Percentiles rank a stretch among this genome's conserved stretches.
These are phyloP conservation scores for Plecotus auritus DNA, from an alignment of 2,113 vertebrate genomes.

Conservation along the genomic window DNA sequence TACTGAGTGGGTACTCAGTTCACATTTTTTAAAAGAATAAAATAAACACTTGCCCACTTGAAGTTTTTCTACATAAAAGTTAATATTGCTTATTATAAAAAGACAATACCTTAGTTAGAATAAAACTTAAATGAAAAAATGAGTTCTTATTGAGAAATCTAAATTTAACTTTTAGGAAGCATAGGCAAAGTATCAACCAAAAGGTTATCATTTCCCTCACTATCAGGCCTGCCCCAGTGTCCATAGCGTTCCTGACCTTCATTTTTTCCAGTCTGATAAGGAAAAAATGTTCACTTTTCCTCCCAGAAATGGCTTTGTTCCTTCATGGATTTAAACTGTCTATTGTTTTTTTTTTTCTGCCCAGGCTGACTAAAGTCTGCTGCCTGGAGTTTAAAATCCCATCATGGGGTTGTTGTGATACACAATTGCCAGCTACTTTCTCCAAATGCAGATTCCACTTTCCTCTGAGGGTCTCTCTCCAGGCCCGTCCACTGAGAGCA, in stretches of 20 bases:
- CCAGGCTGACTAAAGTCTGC: neutral
- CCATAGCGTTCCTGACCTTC: neutral
- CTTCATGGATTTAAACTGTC: neutral
- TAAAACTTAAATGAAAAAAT: neutral
- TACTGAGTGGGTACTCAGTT: neutral
- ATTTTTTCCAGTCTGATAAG: neutral
- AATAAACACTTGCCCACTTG: neutral
- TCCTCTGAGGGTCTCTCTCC: neutral
- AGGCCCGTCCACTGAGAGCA: neutral
- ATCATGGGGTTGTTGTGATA: neutral
- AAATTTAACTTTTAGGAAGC: neutral
- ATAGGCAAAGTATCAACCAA: neutral
- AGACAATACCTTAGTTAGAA: neutral
- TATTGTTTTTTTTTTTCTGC: neutral
- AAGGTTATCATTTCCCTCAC: neutral
- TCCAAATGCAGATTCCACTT: neutral
- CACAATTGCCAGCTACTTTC: neutral
- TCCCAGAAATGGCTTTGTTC: neutral
- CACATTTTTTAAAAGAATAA: neutral
- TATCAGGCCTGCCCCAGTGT: neutral
- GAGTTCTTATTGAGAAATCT: neutral
- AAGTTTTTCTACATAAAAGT: neutral
- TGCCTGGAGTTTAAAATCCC: neutral
- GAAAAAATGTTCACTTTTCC: neutral
- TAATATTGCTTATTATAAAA: neutral